Conservation (phyloP, 2,888 invertebrate genomes). For the Phaedon cochleariae region DNA sequence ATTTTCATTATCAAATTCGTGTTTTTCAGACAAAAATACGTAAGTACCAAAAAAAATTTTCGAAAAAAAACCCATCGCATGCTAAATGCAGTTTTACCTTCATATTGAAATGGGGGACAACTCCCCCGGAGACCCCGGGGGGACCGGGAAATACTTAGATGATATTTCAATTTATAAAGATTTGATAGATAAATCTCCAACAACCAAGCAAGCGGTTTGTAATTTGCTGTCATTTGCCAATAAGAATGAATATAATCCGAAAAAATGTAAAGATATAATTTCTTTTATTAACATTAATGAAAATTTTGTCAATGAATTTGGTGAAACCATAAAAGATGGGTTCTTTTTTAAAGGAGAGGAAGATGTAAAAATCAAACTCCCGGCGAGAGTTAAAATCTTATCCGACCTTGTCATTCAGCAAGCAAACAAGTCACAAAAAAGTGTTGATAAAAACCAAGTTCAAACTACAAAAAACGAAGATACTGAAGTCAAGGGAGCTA, state of each 20-base stretch:
- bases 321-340: neutral
- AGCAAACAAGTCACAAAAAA: neutral
- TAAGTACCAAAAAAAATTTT: too few relatives aligned
- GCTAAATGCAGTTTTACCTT: too few relatives aligned
- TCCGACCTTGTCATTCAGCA: neutral
- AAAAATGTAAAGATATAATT: neutral
- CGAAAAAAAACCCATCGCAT: too few relatives aligned
- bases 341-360: neutral
- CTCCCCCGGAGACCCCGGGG: neutral
- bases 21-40: too few relatives aligned
- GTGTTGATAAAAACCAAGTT: neutral
- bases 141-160: neutral
- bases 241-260: neutral
- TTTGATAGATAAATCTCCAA: neutral
- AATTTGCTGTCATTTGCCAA: neutral
- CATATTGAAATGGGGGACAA: neutral
- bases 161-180: neutral
- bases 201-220: neutral
- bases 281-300: neutral
- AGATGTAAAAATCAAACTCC: neutral
- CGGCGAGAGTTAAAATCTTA: neutral
- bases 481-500: neutral
- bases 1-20: too few relatives aligned
- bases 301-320: neutral
- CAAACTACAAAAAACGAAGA: neutral